These are phyloP conservation scores for Holocentrus rufus DNA, from an alignment of 2,797 vertebrate species.

Conservation along the genomic window DNA sequence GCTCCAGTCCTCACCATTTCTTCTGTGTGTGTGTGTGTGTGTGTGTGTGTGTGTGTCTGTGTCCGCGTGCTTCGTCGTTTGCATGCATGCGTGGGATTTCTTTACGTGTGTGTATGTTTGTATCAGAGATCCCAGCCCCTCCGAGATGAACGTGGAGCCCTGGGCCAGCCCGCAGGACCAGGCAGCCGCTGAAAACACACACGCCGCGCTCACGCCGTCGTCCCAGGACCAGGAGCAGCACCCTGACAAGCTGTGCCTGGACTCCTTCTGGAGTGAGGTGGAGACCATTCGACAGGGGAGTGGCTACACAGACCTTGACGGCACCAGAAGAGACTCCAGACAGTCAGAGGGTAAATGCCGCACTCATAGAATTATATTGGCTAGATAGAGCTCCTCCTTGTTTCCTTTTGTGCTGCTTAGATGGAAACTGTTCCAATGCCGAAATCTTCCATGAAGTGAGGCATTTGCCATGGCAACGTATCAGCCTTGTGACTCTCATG, in stretches of 20 bases:
- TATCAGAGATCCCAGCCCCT: constrained; percentile 80
- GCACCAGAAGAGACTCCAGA: constrained; percentile 82
- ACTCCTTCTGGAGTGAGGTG: constrained; percentile 91
- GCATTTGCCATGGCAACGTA: constrained; percentile 59
- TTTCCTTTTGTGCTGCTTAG: not conserved
- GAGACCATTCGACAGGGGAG: constrained; percentile 87
- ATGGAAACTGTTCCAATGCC: not conserved
- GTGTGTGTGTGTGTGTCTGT: not conserved
- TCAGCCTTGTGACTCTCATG: constrained; percentile 56
- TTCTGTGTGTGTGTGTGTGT: constrained; percentile 62
- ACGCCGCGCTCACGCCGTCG: constrained; percentile 44
- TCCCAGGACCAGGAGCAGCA: constrained; percentile 76
- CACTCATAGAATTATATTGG: not conserved
- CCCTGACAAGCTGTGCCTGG: constrained; percentile 85
- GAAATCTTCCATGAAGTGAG: constrained; percentile 37
- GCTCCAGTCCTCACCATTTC: constrained; percentile 39
- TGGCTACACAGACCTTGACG: constrained; percentile 81
- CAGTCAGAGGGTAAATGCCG: constrained; percentile 85
- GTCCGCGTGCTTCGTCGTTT: constrained; percentile 50
- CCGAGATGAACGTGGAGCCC: constrained; percentile 86
- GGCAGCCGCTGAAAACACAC: constrained; percentile 70
- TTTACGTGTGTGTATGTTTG: constrained; percentile 75
- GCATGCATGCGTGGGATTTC: constrained; percentile 76
- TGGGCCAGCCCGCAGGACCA: constrained; percentile 77
- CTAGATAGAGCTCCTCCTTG: not conserved